Base-by-base conservation (phyloP, 2,888 invertebrate genomes). In the Tenthredo scrophulariae region DNA sequence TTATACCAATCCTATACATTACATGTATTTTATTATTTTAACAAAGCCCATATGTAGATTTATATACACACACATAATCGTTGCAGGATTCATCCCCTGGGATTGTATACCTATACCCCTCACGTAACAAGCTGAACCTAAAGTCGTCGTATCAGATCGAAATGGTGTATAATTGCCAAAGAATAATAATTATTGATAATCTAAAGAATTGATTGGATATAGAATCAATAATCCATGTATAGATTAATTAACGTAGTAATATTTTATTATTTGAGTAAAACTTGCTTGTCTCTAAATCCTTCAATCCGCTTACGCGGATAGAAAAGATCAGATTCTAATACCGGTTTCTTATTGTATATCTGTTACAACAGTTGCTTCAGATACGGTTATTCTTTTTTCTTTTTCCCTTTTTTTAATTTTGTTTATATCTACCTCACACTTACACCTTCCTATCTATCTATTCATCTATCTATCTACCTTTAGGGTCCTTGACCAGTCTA, bases 91-190 rank as follows among this genome's bases (percentile, higher is more conserved):
- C 67, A 67, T 67, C 67, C 67, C 67, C 33, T 18, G 67, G 33
- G 67, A 67, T 67, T 67, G 7, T 33, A 15, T 67, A 33, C 4
- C 67, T 33, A 33, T 37, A 33, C 67, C 13, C 33, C 15, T 4
- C 33, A 33, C 67, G 67, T 67, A 67, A 67, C 67, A 33, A 67
- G 4, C 33, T 67, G 7, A 33, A 67, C 1, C 67, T 67, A 7
- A 67, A 67, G 33, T 67, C 67, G 62, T 62, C 67, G 62, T 62
- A 62, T 62, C 62, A 62, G 62, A 62, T 62, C 62, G 62, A 62
- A 62, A 54, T 54, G 26, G 62, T 26, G 9, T 26, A 62, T 22
- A 62, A 62, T 67, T 33, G 67, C 67, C 67, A 67, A 67, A 67
- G 29, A 67, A 67, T 67, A 33, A 33, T 33, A 33, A 33, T 26